A percentile compares a stretch with the other conserved stretches of the same genome.
phyloP scores from a whole-genome alignment of 2,797 vertebrate genomes.

The Poeciliopsis infans region DNA sequence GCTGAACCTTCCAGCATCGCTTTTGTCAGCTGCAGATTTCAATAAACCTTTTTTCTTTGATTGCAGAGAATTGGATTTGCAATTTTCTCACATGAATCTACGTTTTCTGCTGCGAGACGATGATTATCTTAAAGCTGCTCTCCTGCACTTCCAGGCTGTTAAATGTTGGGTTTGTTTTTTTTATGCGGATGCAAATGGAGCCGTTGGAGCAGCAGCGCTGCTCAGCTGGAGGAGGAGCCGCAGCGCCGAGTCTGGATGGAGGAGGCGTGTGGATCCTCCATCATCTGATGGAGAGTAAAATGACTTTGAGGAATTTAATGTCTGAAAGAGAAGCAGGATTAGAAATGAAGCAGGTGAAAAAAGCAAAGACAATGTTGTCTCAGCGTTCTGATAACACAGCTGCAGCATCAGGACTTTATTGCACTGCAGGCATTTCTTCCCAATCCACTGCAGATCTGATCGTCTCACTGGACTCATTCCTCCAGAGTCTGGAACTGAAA shows the following conservation, averaged over 20 bases:
- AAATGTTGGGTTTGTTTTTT: not conserved
- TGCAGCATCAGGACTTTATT: conserved; percentile 46
- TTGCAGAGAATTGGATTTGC: not conserved
- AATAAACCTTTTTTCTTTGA: not conserved
- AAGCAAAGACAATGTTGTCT: conserved; percentile 51
- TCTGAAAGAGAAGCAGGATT: conserved; percentile 62
- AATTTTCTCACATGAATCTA: not conserved
- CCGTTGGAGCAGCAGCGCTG: not conserved
- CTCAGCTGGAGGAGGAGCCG: not conserved
- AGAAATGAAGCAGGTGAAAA: conserved; percentile 54
- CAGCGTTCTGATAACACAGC: conserved; percentile 63
- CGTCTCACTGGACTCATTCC: not conserved
- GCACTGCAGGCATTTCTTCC: not conserved
- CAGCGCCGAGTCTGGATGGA: not conserved
- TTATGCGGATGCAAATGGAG: not conserved
- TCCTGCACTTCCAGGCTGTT: not conserved
- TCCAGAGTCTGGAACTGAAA: not conserved
- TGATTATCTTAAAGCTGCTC: not conserved
- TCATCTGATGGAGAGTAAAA: conserved; percentile 46
- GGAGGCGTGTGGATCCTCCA: conserved; percentile 33
- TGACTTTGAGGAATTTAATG: conserved; percentile 64
- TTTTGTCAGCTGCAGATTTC: not conserved
- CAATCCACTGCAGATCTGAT: not conserved
- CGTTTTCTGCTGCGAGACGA: not conserved
- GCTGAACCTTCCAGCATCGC: not conserved